phyloP scores from a whole-genome alignment of 1,140 invertebrate genomes.

The Trissolcus basalis region DNA sequence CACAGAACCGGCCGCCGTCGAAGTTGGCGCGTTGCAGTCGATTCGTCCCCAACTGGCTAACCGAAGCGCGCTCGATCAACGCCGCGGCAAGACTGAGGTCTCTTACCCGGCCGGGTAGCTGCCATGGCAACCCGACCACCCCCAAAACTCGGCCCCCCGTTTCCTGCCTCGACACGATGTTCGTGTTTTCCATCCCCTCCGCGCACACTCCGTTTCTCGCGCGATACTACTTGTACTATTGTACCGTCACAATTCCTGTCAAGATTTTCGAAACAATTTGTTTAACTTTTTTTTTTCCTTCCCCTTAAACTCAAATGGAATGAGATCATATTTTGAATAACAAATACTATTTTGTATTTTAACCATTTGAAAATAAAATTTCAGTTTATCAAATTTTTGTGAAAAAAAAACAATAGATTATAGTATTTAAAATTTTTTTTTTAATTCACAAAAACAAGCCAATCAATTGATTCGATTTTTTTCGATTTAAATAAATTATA shows the following conservation, averaged over 20 bases:
- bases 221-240: constrained; percentile 18
- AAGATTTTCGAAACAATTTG: not conserved
- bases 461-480: too few species aligned
- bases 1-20: not conserved
- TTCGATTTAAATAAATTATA: too few species aligned
- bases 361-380: too few species aligned
- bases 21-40: constrained; percentile 4
- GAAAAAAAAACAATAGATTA: too few species aligned
- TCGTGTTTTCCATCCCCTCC: constrained; percentile 46
- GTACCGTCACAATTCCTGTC: too few species aligned
- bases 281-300: too few species aligned
- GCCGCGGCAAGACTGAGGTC: constrained; percentile 70
- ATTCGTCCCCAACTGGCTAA: not conserved
- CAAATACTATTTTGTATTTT: too few species aligned
- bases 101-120: constrained; percentile 73
- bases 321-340: too few species aligned
- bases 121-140: constrained; percentile 71
- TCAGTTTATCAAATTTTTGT: too few species aligned
- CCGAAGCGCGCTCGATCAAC: constrained; percentile 51
- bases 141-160: constrained; percentile 60
- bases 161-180: constrained; percentile 21
- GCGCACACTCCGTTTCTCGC: constrained; percentile 56
- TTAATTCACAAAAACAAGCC: too few species aligned
- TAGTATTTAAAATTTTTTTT: too few species aligned
- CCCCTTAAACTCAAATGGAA: too few species aligned